phyloP scores from a whole-genome alignment of 2,113 vertebrate species.

The Hypocryptadius cinnamomeus region DNA sequence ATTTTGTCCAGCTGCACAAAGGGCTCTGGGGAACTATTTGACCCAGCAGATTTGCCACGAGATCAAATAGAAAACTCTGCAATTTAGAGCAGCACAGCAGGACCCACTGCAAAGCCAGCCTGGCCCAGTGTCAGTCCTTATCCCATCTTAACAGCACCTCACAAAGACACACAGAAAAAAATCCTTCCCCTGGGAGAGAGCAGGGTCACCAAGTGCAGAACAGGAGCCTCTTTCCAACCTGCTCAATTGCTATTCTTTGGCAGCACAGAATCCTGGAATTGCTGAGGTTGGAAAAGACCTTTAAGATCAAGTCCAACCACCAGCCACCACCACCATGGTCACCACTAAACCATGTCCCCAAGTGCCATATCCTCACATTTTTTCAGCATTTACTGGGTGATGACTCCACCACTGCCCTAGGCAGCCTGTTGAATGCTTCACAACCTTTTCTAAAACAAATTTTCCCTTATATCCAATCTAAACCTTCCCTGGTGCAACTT shows the following conservation, averaged over 20 bases:
- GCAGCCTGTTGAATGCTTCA: not conserved
- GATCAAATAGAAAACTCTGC: not conserved
- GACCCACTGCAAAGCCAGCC: not conserved
- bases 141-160: not conserved
- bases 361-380: not conserved
- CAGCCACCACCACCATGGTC: not conserved
- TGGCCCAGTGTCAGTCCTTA: fast-evolving
- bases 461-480: not conserved
- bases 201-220: not conserved
- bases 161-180: not conserved
- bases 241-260: not conserved
- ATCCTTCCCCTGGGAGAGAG: not conserved
- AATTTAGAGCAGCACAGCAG: not conserved
- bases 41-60: not conserved
- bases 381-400: not conserved
- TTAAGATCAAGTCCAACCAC: not conserved
- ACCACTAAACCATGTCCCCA: not conserved
- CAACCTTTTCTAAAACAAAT: not conserved
- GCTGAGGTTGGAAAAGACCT: not conserved
- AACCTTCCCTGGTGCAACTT: not conserved
- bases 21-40: not conserved
- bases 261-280: not conserved
- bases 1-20: not conserved
- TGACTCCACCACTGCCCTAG: not conserved
- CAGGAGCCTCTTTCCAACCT: not conserved